phyloP scores from a whole-genome alignment of 2,797 vertebrate species.

The Argentina silus region DNA sequence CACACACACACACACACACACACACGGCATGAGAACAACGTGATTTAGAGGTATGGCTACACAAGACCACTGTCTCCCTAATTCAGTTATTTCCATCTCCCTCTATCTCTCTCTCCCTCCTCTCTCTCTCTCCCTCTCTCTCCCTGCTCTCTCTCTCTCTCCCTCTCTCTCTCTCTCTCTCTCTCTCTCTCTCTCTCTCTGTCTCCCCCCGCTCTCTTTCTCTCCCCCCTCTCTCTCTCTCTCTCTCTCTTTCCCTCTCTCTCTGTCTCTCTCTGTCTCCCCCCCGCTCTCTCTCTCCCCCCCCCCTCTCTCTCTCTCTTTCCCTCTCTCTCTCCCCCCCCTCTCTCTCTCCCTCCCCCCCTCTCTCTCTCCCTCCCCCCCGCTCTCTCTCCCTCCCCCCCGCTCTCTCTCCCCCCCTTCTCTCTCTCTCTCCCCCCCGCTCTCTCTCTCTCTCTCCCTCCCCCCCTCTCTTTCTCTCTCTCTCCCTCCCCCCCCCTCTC shows the following conservation, averaged over 20 bases:
- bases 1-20: no score
- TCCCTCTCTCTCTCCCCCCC: background rate
- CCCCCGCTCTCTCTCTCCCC: background rate
- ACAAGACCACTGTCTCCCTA: no score
- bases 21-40: no score
- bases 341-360: background rate
- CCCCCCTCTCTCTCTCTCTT: background rate
- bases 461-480: background rate
- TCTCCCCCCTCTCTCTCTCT: conserved; percentile 37
- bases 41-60: no score
- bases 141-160: background rate
- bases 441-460: no score
- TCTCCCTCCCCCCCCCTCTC: no score
- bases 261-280: background rate
- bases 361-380: conserved; percentile 35
- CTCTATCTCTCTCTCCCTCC: no score
- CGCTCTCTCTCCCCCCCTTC: background rate
- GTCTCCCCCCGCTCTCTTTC: background rate
- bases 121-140: background rate
- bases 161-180: background rate
- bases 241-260: no score
- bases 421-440: background rate
- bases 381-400: background rate
- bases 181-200: background rate
- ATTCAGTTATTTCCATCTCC: no score